phyloP scores from a whole-genome alignment of 2,113 vertebrate genomes.

The Odontesthes bonariensis region DNA sequence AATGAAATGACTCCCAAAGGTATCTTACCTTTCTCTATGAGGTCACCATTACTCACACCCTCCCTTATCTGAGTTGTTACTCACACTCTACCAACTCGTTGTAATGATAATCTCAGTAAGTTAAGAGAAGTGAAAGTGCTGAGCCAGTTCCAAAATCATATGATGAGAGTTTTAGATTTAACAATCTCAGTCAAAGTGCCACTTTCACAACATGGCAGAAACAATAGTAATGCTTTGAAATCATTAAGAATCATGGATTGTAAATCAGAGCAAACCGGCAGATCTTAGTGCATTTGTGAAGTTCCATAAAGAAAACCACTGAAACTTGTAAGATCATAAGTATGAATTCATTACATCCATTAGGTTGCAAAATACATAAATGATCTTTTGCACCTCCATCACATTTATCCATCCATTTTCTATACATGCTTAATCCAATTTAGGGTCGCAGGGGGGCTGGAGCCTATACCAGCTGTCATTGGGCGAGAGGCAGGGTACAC shows the following conservation, averaged over 20 bases:
- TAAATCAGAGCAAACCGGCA: background rate
- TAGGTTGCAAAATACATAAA: background rate
- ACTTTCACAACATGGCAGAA: background rate
- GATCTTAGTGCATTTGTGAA: background rate
- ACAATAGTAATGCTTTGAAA: background rate
- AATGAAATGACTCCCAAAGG: slow-evolving; percentile 65
- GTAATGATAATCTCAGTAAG: slow-evolving; percentile 24
- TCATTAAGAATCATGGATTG: background rate
- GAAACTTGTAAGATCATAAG: background rate
- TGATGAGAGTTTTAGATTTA: too few relatives aligned
- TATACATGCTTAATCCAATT: too few relatives aligned
- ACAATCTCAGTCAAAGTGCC: background rate
- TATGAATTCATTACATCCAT: background rate
- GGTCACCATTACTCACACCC: slow-evolving; percentile 37
- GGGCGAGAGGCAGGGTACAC: too few relatives aligned
- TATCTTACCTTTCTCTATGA: slow-evolving; percentile 56
- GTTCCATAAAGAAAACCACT: background rate
- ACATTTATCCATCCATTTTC: too few relatives aligned
- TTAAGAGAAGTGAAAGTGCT: slow-evolving; percentile 16
- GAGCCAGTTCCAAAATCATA: background rate
- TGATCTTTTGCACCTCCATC: background rate
- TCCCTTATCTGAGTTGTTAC: slow-evolving; percentile 38
- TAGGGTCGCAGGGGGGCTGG: too few relatives aligned
- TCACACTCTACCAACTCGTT: slow-evolving; percentile 21
- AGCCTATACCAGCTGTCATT: too few relatives aligned